Percentiles rank a stretch among this genome's conserved stretches.
Conservation (phyloP, 92 coral and sea anemone genomes). For the Bergia sp. region DNA sequence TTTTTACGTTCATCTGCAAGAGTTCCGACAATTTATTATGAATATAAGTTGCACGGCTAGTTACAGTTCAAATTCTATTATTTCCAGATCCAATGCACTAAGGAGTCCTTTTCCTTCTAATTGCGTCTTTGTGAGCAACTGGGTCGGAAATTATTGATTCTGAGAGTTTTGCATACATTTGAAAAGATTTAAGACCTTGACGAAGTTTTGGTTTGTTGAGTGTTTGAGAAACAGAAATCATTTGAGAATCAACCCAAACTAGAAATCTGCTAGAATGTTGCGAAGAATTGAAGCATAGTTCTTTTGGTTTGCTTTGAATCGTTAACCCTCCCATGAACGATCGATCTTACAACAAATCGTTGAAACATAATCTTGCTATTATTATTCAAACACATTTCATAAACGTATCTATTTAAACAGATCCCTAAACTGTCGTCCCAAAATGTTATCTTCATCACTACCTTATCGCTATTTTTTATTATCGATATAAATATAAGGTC, state of each 20-base stretch:
- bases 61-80: constrained; percentile 34
- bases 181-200: not conserved
- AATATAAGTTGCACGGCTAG: not conserved
- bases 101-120: constrained; percentile 16
- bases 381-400: constrained; percentile 2
- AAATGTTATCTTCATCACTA: not conserved
- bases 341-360: not conserved
- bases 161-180: constrained; percentile 37
- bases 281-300: not conserved
- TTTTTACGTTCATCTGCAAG: not conserved
- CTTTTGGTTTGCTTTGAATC: not conserved
- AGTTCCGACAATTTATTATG: not conserved
- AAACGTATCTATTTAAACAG: not conserved
- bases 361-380: constrained; percentile 13
- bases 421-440: not conserved
- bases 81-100: constrained; percentile 4
- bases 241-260: not conserved
- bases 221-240: not conserved
- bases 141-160: constrained; percentile 18
- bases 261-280: not conserved
- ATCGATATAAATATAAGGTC: not conserved
- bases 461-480: not conserved
- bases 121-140: constrained; percentile 28
- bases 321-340: not conserved
- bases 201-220: not conserved